Conservation (phyloP, 2,113 vertebrate genomes). For the Platysternon megacephalum region DNA sequence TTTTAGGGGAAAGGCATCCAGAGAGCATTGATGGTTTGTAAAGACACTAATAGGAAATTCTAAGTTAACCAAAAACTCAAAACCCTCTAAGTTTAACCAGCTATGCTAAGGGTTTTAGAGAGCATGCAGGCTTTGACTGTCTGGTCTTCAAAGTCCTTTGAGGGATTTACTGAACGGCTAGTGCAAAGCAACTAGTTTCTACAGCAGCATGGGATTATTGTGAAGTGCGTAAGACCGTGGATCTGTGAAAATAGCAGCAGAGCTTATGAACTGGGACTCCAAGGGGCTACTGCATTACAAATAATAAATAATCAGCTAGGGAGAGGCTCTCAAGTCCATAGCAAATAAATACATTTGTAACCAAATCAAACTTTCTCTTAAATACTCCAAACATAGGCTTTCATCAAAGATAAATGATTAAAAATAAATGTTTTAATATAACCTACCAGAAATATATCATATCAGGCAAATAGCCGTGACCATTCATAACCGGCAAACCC, state of each 20-base stretch:
- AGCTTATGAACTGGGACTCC: neutral
- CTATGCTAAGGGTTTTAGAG: neutral
- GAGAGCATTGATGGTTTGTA: neutral
- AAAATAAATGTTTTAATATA: neutral
- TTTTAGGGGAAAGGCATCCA: neutral
- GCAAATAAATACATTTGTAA: neutral
- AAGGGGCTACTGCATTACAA: neutral
- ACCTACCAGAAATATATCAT: neutral
- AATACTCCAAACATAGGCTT: neutral
- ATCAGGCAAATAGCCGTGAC: neutral
- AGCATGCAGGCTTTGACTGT: neutral
- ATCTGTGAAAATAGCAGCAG: neutral
- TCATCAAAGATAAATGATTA: neutral
- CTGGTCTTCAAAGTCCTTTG: neutral
- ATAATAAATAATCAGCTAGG: neutral
- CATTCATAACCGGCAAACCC: neutral
- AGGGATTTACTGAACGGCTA: neutral
- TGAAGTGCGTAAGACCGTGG: neutral
- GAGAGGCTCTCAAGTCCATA: neutral
- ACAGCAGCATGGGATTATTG: neutral
- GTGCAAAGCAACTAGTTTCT: neutral
- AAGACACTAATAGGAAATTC: neutral
- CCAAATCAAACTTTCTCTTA: neutral
- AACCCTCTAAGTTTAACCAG: neutral
- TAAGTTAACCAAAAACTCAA: neutral